Evolutionary conservation across 2,113 vertebrate species (phyloP).

Genomic region (Lanius collurio): DNA sequence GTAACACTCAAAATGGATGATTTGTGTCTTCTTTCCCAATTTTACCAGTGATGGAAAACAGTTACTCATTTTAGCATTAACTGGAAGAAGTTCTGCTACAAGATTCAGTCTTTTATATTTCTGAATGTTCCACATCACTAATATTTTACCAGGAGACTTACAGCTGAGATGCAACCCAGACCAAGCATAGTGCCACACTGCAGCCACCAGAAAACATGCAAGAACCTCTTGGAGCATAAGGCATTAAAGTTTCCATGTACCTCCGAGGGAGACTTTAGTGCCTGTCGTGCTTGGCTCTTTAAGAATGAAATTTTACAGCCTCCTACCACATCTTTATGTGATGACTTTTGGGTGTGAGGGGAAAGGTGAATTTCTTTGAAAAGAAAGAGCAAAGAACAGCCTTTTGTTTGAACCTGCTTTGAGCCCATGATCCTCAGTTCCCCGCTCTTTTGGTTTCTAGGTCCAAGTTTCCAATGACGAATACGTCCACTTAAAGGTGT

Average conservation of each 20-base stretch:
- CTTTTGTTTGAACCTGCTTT: not conserved
- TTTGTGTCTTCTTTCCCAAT: not conserved
- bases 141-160: not conserved
- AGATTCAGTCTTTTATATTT: not conserved
- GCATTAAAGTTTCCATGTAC: not conserved
- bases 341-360: not conserved
- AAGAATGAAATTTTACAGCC: not conserved
- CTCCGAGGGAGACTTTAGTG: not conserved
- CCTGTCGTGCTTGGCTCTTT: not conserved
- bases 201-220: not conserved
- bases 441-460: constrained; percentile 45
- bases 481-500: constrained; percentile 70
- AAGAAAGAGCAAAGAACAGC: not conserved
- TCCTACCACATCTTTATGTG: not conserved
- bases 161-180: not conserved
- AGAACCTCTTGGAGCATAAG: not conserved
- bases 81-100: not conserved
- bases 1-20: not conserved
- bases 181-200: accelerated
- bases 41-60: not conserved
- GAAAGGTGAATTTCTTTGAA: not conserved
- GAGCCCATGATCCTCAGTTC: not conserved
- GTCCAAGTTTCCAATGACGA: not conserved
- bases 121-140: not conserved
- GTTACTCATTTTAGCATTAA: not conserved